Evolutionary conservation across 2,797 vertebrate species (phyloP), one percentile per base, ranked within the genome.

Genomic region (Vireo griseus): DNA sequence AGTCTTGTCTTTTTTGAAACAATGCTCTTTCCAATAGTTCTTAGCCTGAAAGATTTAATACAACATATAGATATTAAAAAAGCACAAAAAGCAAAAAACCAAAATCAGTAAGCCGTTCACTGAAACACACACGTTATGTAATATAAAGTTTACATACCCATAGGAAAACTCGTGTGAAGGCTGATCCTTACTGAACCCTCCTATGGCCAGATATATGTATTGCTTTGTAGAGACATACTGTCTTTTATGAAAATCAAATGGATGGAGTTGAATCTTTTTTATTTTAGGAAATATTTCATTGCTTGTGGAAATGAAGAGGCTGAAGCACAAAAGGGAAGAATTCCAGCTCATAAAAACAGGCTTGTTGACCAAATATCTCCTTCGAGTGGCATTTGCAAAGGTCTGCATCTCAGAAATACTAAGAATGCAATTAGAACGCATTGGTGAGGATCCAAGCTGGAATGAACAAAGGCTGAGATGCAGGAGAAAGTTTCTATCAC

Each of bases 401-500:
- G 39, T 24, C 42, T 73, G 51, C 8, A 58, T 12, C 16, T 57
- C 58, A 51, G 44, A 79, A 93, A 73, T 51, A 85, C 33, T 42
- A n/a, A 48, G 25, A 84, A 37, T 2, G 1, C 51, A 81, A 51
- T 68, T 45, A 59, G 37, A 78, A 86, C 2, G 3, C 35, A 68
- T 50, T 40, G 50, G 16, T 86, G 47, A 88, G 58, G 16, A 79
- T 86, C 40, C 48, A 72, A 20, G 52, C 31, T 73, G 40, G 26
- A 79, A 51, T 1, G 11, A 92, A 74, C 33, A 73, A 78, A 89
- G 61, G 33, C 44, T 90, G 86, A 80, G 42, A 77, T 28, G 37
- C 31, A 68, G 69, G 6, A 73, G 44, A 84, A 91, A 65, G 59
- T 80, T 87, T 87, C 55, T 74, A 45, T 58, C 55, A 45, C 29